Conservation (phyloP, 1,140 invertebrate species). For the Carposina sasakii region DNA sequence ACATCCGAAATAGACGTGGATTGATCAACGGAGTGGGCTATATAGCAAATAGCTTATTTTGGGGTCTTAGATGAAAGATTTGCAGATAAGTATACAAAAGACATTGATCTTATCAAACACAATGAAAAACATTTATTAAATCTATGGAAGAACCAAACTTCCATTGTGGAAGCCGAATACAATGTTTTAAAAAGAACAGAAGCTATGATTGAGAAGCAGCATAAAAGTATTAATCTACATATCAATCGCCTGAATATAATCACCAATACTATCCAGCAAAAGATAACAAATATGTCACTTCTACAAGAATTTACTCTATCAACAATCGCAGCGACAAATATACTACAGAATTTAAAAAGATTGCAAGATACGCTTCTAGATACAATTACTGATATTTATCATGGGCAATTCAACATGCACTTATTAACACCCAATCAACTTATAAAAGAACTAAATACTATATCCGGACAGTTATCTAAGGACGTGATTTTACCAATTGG, state of each 20-base stretch:
- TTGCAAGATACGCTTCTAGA: slow-evolving; percentile 16
- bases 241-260: not conserved
- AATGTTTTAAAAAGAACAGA: slow-evolving; percentile 13
- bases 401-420: slow-evolving; percentile 19
- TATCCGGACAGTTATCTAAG: slow-evolving; percentile 13
- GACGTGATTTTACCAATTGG: slow-evolving; percentile 17
- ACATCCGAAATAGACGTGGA: slow-evolving; percentile 14
- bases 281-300: slow-evolving; percentile 11
- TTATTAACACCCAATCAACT: slow-evolving; percentile 18
- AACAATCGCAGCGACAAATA: slow-evolving; percentile 14
- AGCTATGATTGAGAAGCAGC: slow-evolving; percentile 7
- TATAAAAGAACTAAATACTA: slow-evolving; percentile 11
- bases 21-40: slow-evolving; percentile 24
- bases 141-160: slow-evolving; percentile 12
- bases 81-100: slow-evolving; percentile 14
- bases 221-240: slow-evolving; percentile 14
- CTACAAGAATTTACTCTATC: slow-evolving; percentile 12
- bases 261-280: not conserved
- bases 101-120: slow-evolving; percentile 8
- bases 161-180: slow-evolving; percentile 10
- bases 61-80: slow-evolving; percentile 11
- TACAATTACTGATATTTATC: slow-evolving; percentile 17
- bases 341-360: slow-evolving; percentile 12
- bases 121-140: slow-evolving; percentile 12
- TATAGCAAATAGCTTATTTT: slow-evolving; percentile 20